Evolutionary conservation across 2,888 invertebrate species (phyloP).

Genomic region (Ornithoptera priamus): DNA sequence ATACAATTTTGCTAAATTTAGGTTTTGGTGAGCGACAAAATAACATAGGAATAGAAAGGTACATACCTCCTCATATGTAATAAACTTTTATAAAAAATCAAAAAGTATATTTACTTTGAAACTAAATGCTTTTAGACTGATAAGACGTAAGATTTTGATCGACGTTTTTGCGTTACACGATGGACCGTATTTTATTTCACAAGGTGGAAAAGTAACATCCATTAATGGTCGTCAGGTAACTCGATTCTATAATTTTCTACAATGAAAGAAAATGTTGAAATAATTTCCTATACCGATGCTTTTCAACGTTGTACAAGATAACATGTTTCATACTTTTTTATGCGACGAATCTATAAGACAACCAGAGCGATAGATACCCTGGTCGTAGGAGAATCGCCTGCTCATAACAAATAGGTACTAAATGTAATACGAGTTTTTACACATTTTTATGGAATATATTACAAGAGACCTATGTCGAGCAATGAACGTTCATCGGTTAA

Average conservation of each 20-base stretch:
- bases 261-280: not conserved
- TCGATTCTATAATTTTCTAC: not conserved
- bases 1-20: not conserved
- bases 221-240: not conserved
- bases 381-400: no score
- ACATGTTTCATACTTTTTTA: no score
- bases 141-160: not conserved
- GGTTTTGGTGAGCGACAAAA: not conserved
- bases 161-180: not conserved
- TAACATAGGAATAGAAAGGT: slow-evolving; percentile 1
- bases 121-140: not conserved
- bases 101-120: not conserved
- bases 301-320: no score
- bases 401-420: no score
- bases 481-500: no score
- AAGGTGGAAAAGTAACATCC: not conserved
- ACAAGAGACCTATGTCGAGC: no score
- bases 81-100: not conserved
- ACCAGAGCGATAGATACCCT: no score
- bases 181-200: not conserved
- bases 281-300: not conserved
- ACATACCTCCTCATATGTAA: not conserved
- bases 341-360: no score
- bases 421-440: no score
- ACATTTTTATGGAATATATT: no score